These are phyloP conservation scores for Antitype chi DNA, from an alignment of 2,888 invertebrate species.

Conservation along the genomic window DNA sequence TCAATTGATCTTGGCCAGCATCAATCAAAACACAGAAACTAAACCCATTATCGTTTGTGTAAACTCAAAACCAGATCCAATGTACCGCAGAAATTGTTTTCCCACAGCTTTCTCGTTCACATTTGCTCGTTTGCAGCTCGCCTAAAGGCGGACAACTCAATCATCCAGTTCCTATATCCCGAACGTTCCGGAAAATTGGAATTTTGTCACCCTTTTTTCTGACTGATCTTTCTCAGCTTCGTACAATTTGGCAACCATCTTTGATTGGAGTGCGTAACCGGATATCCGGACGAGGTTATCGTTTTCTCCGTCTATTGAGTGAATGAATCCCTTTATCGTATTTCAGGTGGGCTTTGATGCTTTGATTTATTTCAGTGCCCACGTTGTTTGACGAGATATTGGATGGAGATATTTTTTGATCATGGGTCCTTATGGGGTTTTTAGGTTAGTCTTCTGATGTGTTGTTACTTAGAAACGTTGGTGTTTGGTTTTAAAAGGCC, in stretches of 20 bases:
- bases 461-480: not conserved
- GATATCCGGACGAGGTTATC: constrained; percentile 82
- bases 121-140: constrained; percentile 60
- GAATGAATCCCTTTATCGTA: constrained; percentile 79
- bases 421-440: not conserved
- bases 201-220: constrained; percentile 84
- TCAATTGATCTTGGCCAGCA: not conserved
- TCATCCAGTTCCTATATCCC: constrained; percentile 75
- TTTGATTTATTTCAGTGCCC: constrained; percentile 74
- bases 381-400: constrained; percentile 38
- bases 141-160: constrained; percentile 77
- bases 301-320: constrained; percentile 79
- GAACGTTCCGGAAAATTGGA: constrained; percentile 83
- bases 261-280: constrained; percentile 85
- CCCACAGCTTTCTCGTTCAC: constrained; percentile 35
- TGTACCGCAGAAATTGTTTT: constrained; percentile 39
- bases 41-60: constrained; percentile 7
- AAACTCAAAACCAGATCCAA: constrained; percentile 29
- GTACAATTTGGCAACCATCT: constrained; percentile 83
- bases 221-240: constrained; percentile 84
- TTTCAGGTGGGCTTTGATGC: constrained; percentile 77
- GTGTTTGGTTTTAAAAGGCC: not conserved
- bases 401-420: constrained; percentile 38
- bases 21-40: constrained; percentile 1
- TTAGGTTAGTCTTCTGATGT: constrained; percentile 1